Conservation (phyloP, 1,140 invertebrate genomes). For the Tribolium castaneum region DNA sequence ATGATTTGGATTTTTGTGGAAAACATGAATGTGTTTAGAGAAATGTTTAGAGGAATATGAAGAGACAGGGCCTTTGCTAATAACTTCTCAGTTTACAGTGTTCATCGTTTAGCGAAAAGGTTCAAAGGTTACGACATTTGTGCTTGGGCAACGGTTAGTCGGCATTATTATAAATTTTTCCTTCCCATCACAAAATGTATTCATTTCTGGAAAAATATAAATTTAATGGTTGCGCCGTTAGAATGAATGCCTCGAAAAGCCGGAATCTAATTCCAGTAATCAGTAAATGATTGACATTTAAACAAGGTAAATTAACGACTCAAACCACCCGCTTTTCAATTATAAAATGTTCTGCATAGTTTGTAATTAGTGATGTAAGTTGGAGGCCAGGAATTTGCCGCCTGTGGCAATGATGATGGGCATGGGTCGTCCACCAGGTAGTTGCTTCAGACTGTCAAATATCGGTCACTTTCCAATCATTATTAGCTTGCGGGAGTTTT, state of each 20-base stretch:
- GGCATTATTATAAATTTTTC: not conserved
- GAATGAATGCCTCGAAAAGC: not conserved
- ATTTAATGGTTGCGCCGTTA: not conserved
- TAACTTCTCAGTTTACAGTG: not conserved
- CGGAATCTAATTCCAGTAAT: slow-evolving; percentile 44
- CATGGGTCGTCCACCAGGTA: slow-evolving; percentile 38
- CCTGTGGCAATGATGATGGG: slow-evolving; percentile 27
- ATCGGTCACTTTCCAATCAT: slow-evolving; percentile 20
- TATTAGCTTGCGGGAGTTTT: not conserved
- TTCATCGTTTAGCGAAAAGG: not conserved
- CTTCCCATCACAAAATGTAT: not conserved
- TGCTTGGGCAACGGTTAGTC: not conserved
- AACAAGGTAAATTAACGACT: slow-evolving; percentile 45
- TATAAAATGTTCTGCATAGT: slow-evolving; percentile 50
- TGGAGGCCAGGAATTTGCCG: slow-evolving; percentile 39
- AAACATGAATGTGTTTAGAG: too few relatives aligned
- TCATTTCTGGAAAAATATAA: not conserved
- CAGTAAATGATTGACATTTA: slow-evolving; percentile 44
- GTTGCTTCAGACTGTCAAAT: slow-evolving; percentile 31
- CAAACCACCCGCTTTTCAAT: slow-evolving; percentile 47
- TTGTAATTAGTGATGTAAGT: slow-evolving; percentile 46
- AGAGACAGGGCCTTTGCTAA: too few relatives aligned
- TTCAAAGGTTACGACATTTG: not conserved
- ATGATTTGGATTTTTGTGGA: too few relatives aligned
- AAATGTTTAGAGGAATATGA: too few relatives aligned